These are phyloP conservation scores for Aleiodes leptofemur DNA, from an alignment of 2,888 invertebrate genomes.

Conservation along the genomic window DNA sequence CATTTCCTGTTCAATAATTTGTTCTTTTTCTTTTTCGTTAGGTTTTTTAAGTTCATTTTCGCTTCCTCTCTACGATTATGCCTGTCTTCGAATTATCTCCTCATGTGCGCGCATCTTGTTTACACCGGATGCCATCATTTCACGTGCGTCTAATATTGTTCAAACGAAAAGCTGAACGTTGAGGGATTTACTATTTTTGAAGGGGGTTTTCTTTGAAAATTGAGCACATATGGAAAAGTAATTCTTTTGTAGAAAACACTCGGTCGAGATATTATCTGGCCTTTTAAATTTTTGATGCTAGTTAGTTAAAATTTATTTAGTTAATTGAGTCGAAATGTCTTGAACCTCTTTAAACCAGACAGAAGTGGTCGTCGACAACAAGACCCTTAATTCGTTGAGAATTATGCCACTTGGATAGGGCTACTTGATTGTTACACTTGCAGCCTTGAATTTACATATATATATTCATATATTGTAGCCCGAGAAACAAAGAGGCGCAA, in stretches of 20 bases:
- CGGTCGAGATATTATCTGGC: no score
- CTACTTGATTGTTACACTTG: neutral
- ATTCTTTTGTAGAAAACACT: no score
- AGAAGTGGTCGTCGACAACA: neutral
- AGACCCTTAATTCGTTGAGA: conserved; percentile 39
- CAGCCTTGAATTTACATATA: conserved; percentile 50
- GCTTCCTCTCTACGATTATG: neutral
- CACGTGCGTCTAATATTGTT: neutral
- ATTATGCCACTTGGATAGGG: neutral
- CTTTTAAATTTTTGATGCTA: no score
- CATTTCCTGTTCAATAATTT: conserved; percentile 6
- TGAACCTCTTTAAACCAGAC: no score
- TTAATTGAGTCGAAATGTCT: no score
- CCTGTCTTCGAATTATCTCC: neutral
- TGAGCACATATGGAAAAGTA: no score
- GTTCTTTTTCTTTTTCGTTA: neutral
- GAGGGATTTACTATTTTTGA: conserved; percentile 28
- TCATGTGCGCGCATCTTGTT: neutral
- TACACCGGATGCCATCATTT: conserved; percentile 16
- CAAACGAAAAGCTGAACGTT: conserved; percentile 5
- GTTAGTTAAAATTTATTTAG: no score
- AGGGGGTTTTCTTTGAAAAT: conserved; percentile 5
- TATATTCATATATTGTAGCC: no score
- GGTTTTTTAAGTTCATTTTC: neutral
- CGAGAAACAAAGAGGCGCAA: no score